Conservation (phyloP, 2,888 invertebrate genomes). For the Cataglyphis cursor region DNA sequence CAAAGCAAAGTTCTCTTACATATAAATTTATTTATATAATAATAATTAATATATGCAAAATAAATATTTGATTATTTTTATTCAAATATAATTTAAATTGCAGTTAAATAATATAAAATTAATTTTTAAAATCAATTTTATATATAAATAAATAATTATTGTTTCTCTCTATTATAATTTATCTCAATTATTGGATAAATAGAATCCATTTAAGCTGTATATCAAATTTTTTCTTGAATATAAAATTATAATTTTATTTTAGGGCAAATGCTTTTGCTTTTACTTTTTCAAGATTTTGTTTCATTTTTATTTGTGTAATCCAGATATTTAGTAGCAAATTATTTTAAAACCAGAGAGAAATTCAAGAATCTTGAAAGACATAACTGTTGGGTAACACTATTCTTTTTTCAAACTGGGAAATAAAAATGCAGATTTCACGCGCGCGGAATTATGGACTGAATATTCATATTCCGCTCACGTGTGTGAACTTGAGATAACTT, state of each 20-base stretch:
- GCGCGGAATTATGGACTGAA: slow-evolving; percentile 17
- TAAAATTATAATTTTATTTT: background rate
- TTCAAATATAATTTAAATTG: background rate
- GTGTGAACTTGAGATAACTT: slow-evolving; percentile 45
- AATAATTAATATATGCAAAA: background rate
- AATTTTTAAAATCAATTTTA: background rate
- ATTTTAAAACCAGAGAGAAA: background rate
- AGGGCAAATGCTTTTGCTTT: background rate
- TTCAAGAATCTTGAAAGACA: background rate
- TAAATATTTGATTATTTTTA: background rate
- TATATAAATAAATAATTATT: background rate
- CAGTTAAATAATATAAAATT: background rate
- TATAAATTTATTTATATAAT: slow-evolving; percentile 17
- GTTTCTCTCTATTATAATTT: background rate
- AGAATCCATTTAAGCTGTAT: background rate
- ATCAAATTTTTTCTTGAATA: background rate
- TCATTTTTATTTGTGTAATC: background rate
- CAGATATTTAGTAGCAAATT: background rate
- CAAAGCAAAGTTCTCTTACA: background rate
- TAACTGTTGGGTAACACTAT: background rate
- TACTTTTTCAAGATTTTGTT: background rate
- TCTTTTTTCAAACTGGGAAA: background rate
- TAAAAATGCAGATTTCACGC: slow-evolving; percentile 8
- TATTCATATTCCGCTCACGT: slow-evolving; percentile 24
- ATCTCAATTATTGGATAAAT: background rate